Base-by-base conservation (phyloP, 2,888 invertebrate species). In the Imbricaverruca yamaguchii region DNA sequence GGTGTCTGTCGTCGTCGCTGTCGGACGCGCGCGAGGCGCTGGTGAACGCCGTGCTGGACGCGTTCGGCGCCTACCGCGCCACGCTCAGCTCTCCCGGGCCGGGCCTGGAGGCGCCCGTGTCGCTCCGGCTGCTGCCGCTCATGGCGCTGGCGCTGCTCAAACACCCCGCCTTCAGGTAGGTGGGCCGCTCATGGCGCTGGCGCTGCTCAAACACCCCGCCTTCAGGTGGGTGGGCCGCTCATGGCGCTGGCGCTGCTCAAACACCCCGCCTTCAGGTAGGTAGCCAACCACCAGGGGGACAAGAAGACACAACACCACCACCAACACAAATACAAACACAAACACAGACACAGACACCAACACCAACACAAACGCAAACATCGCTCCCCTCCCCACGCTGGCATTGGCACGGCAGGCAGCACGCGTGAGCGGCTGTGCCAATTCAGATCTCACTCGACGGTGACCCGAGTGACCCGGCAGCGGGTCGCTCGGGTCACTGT, bases 11-110 rank as follows among this genome's bases (percentile, higher is more conserved):
- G 74, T 93, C 95, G 56, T 95, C 93, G 80, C 89, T 98, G 86
- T 90, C 93, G 12, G 98, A 99, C 88, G 98, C 98, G 0, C 90
- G 97, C 74, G 99, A 99, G 87, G 99, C 98, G 18, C 91, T 99
- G 81, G 93, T 97, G 84, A 98, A 97, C 89, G 97, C 96, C 55
- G 95, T 94, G 0, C 92, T 96, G 82, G 99, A 99, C 89, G 93
- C 94, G 83, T 88, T 96, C 80, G 91, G 92, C 83, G 91, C 94
- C 82, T 95, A 92, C 86, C 92, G 92, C 86, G 86, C 91, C 82
- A 88, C 90, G 6, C 88, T 91, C 84, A 87, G 89, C 21, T 84
- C 86, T 12, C 85, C 88, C 12, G 87, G 88, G 82, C 89, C 90
- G 8, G 91, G 92, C 80, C 90, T 98, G 81, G 89, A 93, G 85